phyloP scores from a whole-genome alignment of 1,140 invertebrate genomes.

The Dreissena polymorpha region DNA sequence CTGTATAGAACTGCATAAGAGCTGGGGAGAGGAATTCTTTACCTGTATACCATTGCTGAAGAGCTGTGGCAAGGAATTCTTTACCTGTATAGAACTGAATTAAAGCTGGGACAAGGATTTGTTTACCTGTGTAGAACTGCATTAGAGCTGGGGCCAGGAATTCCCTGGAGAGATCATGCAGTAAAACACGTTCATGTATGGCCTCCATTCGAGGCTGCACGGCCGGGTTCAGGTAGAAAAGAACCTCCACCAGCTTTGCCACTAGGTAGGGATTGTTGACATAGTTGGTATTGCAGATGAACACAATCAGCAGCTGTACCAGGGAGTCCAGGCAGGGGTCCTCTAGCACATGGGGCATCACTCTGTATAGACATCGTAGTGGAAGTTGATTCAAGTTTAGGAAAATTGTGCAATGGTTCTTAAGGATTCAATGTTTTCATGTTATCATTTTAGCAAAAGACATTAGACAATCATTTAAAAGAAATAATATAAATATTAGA shows the following conservation, averaged over 20 bases:
- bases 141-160: slow-evolving; percentile 93
- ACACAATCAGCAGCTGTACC: slow-evolving; percentile 92
- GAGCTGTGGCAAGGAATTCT: too few species aligned
- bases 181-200: slow-evolving; percentile 87
- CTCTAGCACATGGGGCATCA: slow-evolving; percentile 87
- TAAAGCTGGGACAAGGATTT: neutral
- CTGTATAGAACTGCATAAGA: too few species aligned
- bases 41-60: too few species aligned
- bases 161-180: slow-evolving; percentile 91
- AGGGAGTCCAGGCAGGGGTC: slow-evolving; percentile 88
- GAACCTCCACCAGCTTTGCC: slow-evolving; percentile 94
- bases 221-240: slow-evolving; percentile 94
- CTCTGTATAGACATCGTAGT: slow-evolving; percentile 81
- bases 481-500: too few species aligned
- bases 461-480: too few species aligned
- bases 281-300: slow-evolving; percentile 93
- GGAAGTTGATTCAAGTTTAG: neutral
- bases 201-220: slow-evolving; percentile 86
- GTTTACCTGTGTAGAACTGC: slow-evolving; percentile 94
- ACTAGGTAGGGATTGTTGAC: slow-evolving; percentile 98
- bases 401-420: too few species aligned
- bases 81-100: too few species aligned
- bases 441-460: too few species aligned
- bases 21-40: too few species aligned
- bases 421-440: too few species aligned